Conservation (phyloP, 2,113 vertebrate species). For the Piprites chloris region DNA sequence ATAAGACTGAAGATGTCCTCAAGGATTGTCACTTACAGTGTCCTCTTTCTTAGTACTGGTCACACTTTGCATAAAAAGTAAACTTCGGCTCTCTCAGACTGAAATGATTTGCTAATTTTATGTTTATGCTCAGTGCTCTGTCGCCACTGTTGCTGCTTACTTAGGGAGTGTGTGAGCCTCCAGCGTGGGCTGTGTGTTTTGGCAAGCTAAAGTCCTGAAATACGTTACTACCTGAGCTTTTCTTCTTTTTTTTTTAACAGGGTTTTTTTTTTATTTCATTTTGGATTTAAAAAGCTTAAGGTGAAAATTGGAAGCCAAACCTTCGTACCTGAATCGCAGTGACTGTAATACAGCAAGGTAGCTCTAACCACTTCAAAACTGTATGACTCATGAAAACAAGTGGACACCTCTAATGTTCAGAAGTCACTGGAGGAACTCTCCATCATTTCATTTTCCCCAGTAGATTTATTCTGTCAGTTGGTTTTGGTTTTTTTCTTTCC, state of each 20-base stretch:
- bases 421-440: background rate
- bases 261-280: background rate
- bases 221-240: background rate
- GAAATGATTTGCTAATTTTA: background rate
- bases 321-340: background rate
- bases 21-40: background rate
- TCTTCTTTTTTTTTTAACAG: accelerated
- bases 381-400: background rate
- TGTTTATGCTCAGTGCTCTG: background rate
- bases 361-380: background rate
- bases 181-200: background rate
- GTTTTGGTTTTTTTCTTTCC: background rate
- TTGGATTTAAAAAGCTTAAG: background rate
- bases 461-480: background rate
- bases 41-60: background rate
- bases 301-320: background rate
- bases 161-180: background rate
- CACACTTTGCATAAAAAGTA: background rate
- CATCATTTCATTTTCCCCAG: background rate
- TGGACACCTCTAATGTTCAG: background rate
- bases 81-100: background rate
- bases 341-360: background rate
- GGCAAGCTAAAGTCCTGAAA: background rate
- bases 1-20: background rate
- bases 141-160: background rate